phyloP scores from a whole-genome alignment of 2,888 invertebrate genomes.

The Oasisia sp. region DNA sequence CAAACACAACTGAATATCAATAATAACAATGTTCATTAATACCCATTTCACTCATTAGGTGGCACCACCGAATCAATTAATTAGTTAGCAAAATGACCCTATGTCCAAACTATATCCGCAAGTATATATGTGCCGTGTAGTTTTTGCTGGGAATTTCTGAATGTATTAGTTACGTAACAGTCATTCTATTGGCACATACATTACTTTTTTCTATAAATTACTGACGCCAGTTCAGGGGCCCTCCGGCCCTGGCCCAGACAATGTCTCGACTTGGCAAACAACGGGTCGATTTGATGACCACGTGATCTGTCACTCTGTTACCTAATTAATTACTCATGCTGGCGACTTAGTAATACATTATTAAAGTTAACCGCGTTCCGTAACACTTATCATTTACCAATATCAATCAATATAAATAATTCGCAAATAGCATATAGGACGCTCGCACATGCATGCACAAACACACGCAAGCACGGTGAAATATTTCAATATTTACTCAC shows the following conservation, averaged over 20 bases:
- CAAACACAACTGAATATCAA: neutral
- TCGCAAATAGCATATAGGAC: neutral
- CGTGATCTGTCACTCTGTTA: neutral
- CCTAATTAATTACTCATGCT: neutral
- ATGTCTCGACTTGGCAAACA: neutral
- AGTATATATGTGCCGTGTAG: too few relatives aligned
- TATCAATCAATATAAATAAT: constrained; percentile 1
- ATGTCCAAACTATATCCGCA: too few relatives aligned
- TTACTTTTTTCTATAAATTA: neutral
- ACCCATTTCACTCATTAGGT: too few relatives aligned
- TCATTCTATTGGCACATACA: neutral
- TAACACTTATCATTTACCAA: neutral
- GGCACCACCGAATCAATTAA: too few relatives aligned
- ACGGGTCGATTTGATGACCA: neutral
- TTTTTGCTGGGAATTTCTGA: too few relatives aligned
- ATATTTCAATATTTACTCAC: neutral
- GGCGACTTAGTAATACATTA: neutral
- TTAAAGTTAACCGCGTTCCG: neutral
- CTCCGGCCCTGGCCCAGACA: neutral
- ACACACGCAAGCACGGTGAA: neutral
- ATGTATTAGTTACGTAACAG: neutral
- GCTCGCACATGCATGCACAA: neutral
- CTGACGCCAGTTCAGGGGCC: neutral
- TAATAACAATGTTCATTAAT: neutral
- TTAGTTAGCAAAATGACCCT: too few relatives aligned